A percentile compares a stretch with the other conserved stretches of the same genome.
These are phyloP conservation scores for Chymomyza procnemis DNA, from an alignment of 2,888 invertebrate genomes.

Conservation along the genomic window DNA sequence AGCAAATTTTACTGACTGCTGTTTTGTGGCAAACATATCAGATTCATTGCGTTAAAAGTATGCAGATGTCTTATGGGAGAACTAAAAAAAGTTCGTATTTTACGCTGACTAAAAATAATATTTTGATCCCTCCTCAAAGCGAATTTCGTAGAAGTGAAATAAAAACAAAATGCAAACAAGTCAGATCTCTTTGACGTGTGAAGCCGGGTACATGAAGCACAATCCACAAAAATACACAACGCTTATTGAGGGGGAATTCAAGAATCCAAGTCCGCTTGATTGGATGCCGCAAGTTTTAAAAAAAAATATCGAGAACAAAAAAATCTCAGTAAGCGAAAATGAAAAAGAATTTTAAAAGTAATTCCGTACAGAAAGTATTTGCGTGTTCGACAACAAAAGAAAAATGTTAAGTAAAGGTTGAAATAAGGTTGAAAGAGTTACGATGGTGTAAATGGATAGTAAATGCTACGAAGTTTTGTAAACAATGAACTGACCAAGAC, in stretches of 20 bases:
- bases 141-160: slow-evolving; percentile 47
- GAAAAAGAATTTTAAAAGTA: slow-evolving; percentile 38
- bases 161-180: slow-evolving; percentile 33
- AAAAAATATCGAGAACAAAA: not conserved
- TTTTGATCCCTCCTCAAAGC: slow-evolving; percentile 18
- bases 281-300: not conserved
- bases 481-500: slow-evolving; percentile 57
- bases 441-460: not conserved
- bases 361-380: slow-evolving; percentile 34
- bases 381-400: slow-evolving; percentile 8
- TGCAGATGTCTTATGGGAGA: not conserved
- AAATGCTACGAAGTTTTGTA: not conserved
- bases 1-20: not conserved
- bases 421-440: not conserved
- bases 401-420: slow-evolving; percentile 29
- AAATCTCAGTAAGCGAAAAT: slow-evolving; percentile 27
- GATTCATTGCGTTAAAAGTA: not conserved
- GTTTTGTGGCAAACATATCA: not conserved
- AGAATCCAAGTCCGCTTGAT: not conserved
- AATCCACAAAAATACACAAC: not conserved
- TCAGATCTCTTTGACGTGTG: not conserved
- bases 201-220: not conserved
- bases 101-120: slow-evolving; percentile 57
- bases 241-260: not conserved
- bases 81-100: slow-evolving; percentile 7